phyloP scores from a whole-genome alignment of 64 coral and sea anemone species.

The Montipora efflorescens region DNA sequence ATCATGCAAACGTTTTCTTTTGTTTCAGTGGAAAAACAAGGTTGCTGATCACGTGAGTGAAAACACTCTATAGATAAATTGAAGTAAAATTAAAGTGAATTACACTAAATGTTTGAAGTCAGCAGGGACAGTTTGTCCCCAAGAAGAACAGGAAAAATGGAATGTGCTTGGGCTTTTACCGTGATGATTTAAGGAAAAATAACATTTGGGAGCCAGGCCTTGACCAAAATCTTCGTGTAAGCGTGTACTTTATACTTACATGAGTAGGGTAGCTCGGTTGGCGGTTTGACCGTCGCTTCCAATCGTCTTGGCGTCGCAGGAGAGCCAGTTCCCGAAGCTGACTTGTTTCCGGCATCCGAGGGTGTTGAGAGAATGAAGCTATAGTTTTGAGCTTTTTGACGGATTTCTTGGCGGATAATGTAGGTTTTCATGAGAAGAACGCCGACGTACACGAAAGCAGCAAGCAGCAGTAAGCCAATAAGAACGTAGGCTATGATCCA shows the following conservation, averaged over 20 bases:
- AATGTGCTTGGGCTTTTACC: too few species aligned
- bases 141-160: too few species aligned
- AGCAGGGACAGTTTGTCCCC: too few species aligned
- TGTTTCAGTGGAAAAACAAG: too few species aligned
- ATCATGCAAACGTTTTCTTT: too few species aligned
- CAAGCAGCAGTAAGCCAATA: constrained; percentile 32
- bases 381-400: constrained; percentile 37
- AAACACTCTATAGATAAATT: too few species aligned
- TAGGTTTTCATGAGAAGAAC: constrained; percentile 43
- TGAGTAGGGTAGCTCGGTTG: constrained; percentile 40
- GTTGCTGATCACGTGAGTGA: too few species aligned
- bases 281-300: constrained; percentile 71
- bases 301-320: constrained; percentile 65
- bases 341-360: background rate
- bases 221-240: background rate
- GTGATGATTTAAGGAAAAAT: too few species aligned
- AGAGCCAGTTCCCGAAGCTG: background rate
- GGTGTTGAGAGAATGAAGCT: constrained; percentile 22
- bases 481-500: constrained; percentile 67
- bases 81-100: too few species aligned
- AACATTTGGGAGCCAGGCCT: background rate
- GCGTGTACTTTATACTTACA: constrained; percentile 24
- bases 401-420: constrained; percentile 57
- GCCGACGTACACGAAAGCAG: constrained; percentile 51
- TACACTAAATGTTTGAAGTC: too few species aligned